Evolutionary conservation across 2,113 vertebrate species (phyloP).

Genomic region (Hyaena hyaena): DNA sequence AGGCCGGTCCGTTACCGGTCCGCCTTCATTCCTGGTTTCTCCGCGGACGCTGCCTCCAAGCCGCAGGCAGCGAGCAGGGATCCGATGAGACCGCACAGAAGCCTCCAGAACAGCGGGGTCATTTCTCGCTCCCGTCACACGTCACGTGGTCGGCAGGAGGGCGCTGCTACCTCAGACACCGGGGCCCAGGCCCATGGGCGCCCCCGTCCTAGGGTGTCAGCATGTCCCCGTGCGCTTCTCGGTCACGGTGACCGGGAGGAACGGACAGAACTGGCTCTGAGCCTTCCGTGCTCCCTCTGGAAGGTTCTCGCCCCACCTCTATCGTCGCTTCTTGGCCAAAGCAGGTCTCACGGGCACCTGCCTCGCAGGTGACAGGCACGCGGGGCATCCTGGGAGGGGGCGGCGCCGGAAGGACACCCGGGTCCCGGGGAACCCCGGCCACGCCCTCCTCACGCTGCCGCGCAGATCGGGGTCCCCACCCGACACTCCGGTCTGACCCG

Average conservation of each 20-base stretch:
- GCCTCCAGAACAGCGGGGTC: too few species aligned
- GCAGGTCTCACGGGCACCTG: rapidly evolving
- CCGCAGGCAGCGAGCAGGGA: not conserved
- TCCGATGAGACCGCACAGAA: not conserved
- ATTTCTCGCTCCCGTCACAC: rapidly evolving
- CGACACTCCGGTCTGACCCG: not conserved
- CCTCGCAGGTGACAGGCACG: rapidly evolving
- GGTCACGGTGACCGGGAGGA: not conserved
- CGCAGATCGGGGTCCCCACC: not conserved
- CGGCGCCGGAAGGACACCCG: too few species aligned
- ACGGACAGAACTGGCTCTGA: not conserved
- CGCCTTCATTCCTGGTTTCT: too few species aligned
- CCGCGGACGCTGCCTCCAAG: too few species aligned
- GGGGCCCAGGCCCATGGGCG: not conserved
- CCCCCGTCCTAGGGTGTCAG: rapidly evolving
- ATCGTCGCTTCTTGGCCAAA: not conserved
- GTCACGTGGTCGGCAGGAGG: not conserved
- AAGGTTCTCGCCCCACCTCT: not conserved
- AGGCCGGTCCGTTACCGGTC: too few species aligned
- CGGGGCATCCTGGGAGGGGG: too few species aligned
- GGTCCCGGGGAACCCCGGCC: rapidly evolving
- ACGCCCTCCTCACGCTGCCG: rapidly evolving
- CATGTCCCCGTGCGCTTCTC: rapidly evolving
- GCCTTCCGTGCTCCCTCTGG: not conserved
- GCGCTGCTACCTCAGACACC: not conserved